Evolutionary conservation across 2,797 vertebrate species (phyloP), one percentile per base, ranked within the genome.

Genomic region (Linurgus olivaceus): DNA sequence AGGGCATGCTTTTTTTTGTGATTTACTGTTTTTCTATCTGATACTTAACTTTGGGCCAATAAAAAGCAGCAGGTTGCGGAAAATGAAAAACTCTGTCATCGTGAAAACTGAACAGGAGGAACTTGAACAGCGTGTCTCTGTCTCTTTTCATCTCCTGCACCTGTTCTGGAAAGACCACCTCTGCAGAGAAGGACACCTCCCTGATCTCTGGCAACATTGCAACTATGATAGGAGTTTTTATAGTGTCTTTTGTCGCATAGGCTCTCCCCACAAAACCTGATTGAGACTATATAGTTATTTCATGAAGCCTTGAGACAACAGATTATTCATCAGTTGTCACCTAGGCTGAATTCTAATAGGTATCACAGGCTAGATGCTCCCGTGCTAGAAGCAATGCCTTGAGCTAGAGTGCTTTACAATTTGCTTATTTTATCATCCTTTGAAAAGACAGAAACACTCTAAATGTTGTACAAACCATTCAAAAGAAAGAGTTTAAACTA

Each of bases 401-500:
- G 7, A 88, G 79, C 54, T 71, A 81, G 3, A 84, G 37, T 0
- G 1, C 23, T 77, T 80, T 73, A 72, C 25, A 45, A 68, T 83
- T 93, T 83, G n/a, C 62, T 33, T 59, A 47, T 47, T 65, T 52
- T 45, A 47, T 63, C n/a, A 86, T 71, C 31, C 78, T 62, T 67
- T 62, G 54, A 63, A 67, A 66, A 81, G 59, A 74, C 54, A 78
- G 61, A 92, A 90, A 62, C 87, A 23, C 62, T 83, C 77, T 73
- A 48, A 44, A 82, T 63, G 67, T 17, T 83, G 44, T 80, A 88
- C 55, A 90, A 79, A 92, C 17, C 72, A 59, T 83, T 85, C 61
- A 92, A 87, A 92, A 75, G 37, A 92, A 95, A 86, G 31, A 35
- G 33, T 33, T 61, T 72, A 92, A 96, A 93, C 71, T 65, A 90